Evolutionary conservation across 92 coral and sea anemone genomes (phyloP), one percentile per base, ranked within the genome.

Genomic region (Bergia puertoricense): DNA sequence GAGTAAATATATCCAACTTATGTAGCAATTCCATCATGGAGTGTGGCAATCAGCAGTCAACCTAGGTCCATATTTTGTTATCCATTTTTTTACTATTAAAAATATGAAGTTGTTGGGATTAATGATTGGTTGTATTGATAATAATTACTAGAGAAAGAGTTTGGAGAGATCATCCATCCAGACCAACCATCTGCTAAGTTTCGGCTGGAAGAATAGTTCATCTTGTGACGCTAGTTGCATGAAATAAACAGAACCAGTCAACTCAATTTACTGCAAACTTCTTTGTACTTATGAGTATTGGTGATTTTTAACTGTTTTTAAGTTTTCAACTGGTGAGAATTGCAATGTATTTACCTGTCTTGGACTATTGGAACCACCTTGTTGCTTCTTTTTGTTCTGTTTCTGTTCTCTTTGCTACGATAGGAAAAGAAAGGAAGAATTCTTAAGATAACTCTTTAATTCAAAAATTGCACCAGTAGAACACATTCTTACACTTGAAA

Each of bases 301-400:
- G 30, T 79, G 9, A 48, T 77, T n/a, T 74, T 74, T 36, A 11
- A 39, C n/a, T 40, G 8, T 11, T 54, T 51, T 80, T 7, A 13
- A 3, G 20, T 54, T 43, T 56, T 80, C 15, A 56, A 67, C 43
- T 38, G 72, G 11, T 36, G 73, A 57, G 69, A 18, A 6, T 18
- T 62, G 69, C 13, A 20, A 13, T 42, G 46, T 14, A 46, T 84
- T 45, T 84, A 84, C 87, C 87, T 84, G 87, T 84, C 87, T 45
- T 36, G 87, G 87, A 22, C 87, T 84, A 79, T 84, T 72, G 5
- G 87, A 38, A 40, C 87, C 87, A 48, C 87, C 87, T 72, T 37
- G 85, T 62, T 84, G 87, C 54, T 84, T 84, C 87, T 84, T 84
- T 72, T 84, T 84, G 79, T 54, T 48, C 40, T 71, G 87, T 37